Conservation (phyloP, 1,140 invertebrate species). For the Camponotus floridanus region DNA sequence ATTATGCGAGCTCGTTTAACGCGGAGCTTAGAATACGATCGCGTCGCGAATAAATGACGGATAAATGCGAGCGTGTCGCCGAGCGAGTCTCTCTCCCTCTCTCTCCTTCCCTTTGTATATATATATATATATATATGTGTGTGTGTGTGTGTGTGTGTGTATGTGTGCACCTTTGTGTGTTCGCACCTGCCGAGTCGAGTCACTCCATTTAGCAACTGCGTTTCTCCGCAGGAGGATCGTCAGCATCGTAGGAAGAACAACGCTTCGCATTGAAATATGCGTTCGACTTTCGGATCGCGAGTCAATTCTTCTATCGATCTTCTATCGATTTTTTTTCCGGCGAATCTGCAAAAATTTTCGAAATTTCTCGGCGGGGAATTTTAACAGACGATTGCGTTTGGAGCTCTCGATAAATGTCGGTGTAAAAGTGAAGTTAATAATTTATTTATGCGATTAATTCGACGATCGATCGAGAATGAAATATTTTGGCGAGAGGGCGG, state of each 20-base stretch:
- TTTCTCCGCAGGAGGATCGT: constrained; percentile 54
- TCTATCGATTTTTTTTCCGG: not conserved
- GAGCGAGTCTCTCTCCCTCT: not conserved
- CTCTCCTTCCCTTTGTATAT: not conserved
- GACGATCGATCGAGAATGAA: not conserved
- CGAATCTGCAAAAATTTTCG: not conserved
- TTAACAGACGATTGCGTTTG: too few species aligned
- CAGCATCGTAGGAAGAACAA: constrained; percentile 38
- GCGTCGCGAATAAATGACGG: constrained; percentile 62
- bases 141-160: not conserved
- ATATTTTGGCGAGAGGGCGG: not conserved
- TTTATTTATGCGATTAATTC: not conserved
- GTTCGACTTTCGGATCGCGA: not conserved
- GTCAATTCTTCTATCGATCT: too few species aligned
- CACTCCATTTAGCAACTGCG: constrained; percentile 62
- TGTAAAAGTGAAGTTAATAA: not conserved
- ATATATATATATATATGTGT: not conserved
- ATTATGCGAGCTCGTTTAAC: constrained; percentile 70
- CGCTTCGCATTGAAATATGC: not conserved
- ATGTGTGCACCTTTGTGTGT: constrained; percentile 13
- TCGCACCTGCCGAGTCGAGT: constrained; percentile 62
- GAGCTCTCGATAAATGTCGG: not conserved
- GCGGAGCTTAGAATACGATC: constrained; percentile 70
- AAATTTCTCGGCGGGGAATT: too few species aligned
- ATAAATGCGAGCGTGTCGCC: constrained; percentile 58